Conservation (phyloP, 2,888 invertebrate genomes). For the Trilocha varians region DNA sequence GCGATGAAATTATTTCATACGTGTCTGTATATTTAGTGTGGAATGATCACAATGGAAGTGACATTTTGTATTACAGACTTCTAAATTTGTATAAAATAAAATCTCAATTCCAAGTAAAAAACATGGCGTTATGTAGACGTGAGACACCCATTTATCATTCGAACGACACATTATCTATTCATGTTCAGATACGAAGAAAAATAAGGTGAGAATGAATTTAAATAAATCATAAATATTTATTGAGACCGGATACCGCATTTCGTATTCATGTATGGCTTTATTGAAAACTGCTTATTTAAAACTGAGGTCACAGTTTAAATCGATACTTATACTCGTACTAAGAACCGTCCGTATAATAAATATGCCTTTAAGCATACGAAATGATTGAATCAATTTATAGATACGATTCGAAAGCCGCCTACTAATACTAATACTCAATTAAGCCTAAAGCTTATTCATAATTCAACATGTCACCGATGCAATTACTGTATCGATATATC, state of each 20-base stretch:
- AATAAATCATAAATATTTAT: conserved; percentile 4
- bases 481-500: conserved; percentile 22
- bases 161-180: not conserved
- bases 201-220: not conserved
- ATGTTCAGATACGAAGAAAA: not conserved
- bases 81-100: too few relatives aligned
- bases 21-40: too few relatives aligned
- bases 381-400: conserved; percentile 19
- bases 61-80: too few relatives aligned
- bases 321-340: not conserved
- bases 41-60: too few relatives aligned
- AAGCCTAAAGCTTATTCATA: conserved; percentile 24
- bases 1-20: too few relatives aligned
- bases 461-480: conserved; percentile 25
- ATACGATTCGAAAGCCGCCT: conserved; percentile 14
- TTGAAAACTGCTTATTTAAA: not conserved
- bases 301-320: not conserved
- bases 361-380: conserved; percentile 5
- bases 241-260: conserved; percentile 3
- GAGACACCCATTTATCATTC: not conserved
- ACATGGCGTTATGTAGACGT: not conserved
- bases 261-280: conserved; percentile 2
- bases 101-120: too few relatives aligned
- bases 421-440: conserved; percentile 23
- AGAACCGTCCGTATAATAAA: not conserved